phyloP scores from a whole-genome alignment of 2,797 vertebrate genomes.

The Lindbergichthys nudifrons region DNA sequence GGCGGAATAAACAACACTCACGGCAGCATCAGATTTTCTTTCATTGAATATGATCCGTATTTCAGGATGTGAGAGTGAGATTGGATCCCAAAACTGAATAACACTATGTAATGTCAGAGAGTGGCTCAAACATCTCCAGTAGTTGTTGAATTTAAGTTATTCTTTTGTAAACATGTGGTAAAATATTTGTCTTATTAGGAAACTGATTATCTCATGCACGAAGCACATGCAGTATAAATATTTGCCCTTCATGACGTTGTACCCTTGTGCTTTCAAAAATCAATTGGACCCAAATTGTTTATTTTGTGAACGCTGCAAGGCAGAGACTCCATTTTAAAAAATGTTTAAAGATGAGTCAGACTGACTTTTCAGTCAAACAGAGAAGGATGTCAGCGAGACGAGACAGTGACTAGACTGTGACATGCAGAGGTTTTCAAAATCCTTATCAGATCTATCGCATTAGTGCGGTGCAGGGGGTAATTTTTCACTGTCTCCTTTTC shows the following conservation, averaged over 20 bases:
- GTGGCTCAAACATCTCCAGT: not conserved
- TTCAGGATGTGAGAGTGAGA: not conserved
- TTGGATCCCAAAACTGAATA: not conserved
- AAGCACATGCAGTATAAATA: not conserved
- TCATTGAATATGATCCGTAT: not conserved
- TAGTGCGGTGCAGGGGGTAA: too few species aligned
- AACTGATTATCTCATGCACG: not conserved
- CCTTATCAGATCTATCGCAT: conserved; percentile 19
- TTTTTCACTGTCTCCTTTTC: not conserved
- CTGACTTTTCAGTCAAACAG: not conserved
- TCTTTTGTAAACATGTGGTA: not conserved
- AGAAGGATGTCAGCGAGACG: conserved; percentile 15
- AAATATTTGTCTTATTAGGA: not conserved
- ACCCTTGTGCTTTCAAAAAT: not conserved
- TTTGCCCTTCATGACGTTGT: not conserved
- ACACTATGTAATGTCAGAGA: not conserved
- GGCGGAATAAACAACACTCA: not conserved
- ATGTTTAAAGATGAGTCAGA: conserved; percentile 46
- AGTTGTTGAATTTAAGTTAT: not conserved
- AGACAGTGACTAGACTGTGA: conserved; percentile 37
- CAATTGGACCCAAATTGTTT: not conserved
- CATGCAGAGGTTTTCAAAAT: conserved; percentile 9
- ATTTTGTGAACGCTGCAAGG: not conserved
- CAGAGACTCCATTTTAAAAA: not conserved
- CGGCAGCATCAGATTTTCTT: not conserved